A percentile compares a stretch with the other conserved stretches of the same genome.
Evolutionary conservation across 2,888 invertebrate species (phyloP).

Genomic region (Rotaria sp.): DNA sequence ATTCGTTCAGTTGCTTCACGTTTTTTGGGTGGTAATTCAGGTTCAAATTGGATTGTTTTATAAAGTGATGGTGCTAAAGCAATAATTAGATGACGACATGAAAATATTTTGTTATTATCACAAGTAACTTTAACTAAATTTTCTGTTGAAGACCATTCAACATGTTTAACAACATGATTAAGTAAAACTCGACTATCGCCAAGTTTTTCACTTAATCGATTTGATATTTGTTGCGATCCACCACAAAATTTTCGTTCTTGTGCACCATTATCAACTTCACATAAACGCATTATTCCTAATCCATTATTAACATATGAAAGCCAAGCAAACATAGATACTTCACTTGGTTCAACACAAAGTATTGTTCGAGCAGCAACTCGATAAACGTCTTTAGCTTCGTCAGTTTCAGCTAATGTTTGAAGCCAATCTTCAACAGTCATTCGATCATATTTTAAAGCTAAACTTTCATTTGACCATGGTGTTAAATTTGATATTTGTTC

Average conservation of each 20-base stretch:
- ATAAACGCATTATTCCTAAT: slow-evolving; percentile 47
- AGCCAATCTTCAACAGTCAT: slow-evolving; percentile 27
- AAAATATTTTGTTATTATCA: not conserved
- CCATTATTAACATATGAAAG: slow-evolving; percentile 49
- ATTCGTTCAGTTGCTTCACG: slow-evolving; percentile 51
- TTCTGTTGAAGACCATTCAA: not conserved
- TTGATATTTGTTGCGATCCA: slow-evolving; percentile 41
- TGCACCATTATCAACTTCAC: slow-evolving; percentile 47
- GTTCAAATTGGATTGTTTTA: slow-evolving; percentile 46
- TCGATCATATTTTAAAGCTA: slow-evolving; percentile 24
- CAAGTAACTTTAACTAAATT: slow-evolving; percentile 13
- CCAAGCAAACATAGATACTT: slow-evolving; percentile 51
- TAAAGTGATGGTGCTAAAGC: slow-evolving; percentile 44
- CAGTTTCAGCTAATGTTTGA: slow-evolving; percentile 30
- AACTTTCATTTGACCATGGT: slow-evolving; percentile 43
- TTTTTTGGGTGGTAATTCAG: slow-evolving; percentile 49
- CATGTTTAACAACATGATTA: not conserved
- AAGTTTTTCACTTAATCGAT: not conserved
- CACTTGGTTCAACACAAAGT: slow-evolving; percentile 49
- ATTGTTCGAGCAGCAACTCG: slow-evolving; percentile 48
- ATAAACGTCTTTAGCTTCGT: slow-evolving; percentile 48
- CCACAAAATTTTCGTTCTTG: slow-evolving; percentile 50
- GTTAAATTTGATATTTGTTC: slow-evolving; percentile 11
- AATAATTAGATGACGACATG: not conserved
- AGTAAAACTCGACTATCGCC: not conserved